phyloP scores from a whole-genome alignment of 2,113 vertebrate species.

The Electrona antarctica region DNA sequence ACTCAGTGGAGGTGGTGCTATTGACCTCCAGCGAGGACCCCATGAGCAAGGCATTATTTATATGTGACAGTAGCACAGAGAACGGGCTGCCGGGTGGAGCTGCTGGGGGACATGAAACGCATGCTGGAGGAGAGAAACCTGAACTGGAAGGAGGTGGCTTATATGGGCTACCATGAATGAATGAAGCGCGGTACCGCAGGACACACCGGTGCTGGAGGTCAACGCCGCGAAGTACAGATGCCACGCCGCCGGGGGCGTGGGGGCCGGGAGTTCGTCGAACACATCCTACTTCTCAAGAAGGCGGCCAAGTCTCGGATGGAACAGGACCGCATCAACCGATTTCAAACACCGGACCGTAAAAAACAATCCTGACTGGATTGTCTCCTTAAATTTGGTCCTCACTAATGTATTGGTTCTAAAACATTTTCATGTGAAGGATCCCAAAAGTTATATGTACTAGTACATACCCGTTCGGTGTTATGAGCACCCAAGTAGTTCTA shows the following conservation, averaged over 20 bases:
- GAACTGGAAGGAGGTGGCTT: slow-evolving; percentile 89
- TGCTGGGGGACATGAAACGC: slow-evolving; percentile 68
- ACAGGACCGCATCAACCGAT: slow-evolving; percentile 44
- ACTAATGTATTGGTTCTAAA: no score
- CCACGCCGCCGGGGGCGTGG: slow-evolving; percentile 74
- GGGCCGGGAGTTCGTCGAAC: slow-evolving; percentile 88
- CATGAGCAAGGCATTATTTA: slow-evolving; percentile 40
- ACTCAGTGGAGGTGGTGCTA: slow-evolving; percentile 93
- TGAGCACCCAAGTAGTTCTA: no score
- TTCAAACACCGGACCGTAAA: no score
- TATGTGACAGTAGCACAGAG: slow-evolving; percentile 72
- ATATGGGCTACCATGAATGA: slow-evolving; percentile 78
- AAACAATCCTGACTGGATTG: no score
- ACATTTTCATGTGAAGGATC: no score
- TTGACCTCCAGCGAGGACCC: slow-evolving; percentile 79
- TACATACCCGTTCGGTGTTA: no score
- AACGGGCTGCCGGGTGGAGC: slow-evolving; percentile 78
- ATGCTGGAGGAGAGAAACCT: slow-evolving; percentile 76
- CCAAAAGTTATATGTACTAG: no score
- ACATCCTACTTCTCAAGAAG: slow-evolving; percentile 83
- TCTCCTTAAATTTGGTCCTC: no score
- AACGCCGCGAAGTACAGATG: slow-evolving; percentile 87
- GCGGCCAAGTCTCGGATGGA: slow-evolving; percentile 69
- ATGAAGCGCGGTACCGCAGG: slow-evolving; percentile 81
- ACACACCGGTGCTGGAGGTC: slow-evolving; percentile 76